phyloP scores from a whole-genome alignment of 2,113 vertebrate genomes.

The Clinocottus analis region DNA sequence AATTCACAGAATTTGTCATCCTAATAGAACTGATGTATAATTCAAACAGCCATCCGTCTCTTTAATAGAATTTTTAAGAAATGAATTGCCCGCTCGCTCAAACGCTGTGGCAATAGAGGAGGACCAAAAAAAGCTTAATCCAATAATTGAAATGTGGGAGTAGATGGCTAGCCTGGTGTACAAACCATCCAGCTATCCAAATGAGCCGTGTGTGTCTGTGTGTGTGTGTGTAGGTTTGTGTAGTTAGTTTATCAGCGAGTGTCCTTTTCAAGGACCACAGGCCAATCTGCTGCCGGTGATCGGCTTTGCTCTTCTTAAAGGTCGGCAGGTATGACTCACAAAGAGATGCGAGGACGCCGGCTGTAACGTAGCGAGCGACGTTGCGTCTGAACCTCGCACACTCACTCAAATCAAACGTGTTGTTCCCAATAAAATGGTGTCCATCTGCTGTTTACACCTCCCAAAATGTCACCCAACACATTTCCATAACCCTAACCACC shows the following conservation, averaged over 20 bases:
- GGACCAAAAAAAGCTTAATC: slow-evolving; percentile 79
- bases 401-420: slow-evolving; percentile 3
- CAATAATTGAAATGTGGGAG: slow-evolving; percentile 86
- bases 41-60: slow-evolving; percentile 70
- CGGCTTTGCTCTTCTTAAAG: slow-evolving; percentile 60
- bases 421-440: slow-evolving; percentile 23
- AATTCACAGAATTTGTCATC: slow-evolving; percentile 68
- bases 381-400: background rate
- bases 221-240: slow-evolving; percentile 41
- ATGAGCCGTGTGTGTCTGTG: slow-evolving; percentile 19
- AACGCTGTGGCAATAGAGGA: slow-evolving; percentile 73
- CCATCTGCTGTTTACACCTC: slow-evolving; percentile 31
- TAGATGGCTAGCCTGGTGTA: slow-evolving; percentile 67
- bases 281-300: slow-evolving; percentile 63
- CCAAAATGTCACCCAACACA: slow-evolving; percentile 26
- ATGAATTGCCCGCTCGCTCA: slow-evolving; percentile 72
- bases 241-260: slow-evolving; percentile 53
- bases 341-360: slow-evolving; percentile 36
- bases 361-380: background rate
- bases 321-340: slow-evolving; percentile 69
- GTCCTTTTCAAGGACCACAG: slow-evolving; percentile 72
- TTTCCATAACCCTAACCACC: slow-evolving; percentile 4
- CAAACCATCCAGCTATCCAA: slow-evolving; percentile 42
- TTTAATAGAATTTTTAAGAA: slow-evolving; percentile 88
- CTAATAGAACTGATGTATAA: slow-evolving; percentile 74